These are phyloP conservation scores for Chloroceryle inda DNA, from an alignment of 2,797 vertebrate species.

Conservation along the genomic window DNA sequence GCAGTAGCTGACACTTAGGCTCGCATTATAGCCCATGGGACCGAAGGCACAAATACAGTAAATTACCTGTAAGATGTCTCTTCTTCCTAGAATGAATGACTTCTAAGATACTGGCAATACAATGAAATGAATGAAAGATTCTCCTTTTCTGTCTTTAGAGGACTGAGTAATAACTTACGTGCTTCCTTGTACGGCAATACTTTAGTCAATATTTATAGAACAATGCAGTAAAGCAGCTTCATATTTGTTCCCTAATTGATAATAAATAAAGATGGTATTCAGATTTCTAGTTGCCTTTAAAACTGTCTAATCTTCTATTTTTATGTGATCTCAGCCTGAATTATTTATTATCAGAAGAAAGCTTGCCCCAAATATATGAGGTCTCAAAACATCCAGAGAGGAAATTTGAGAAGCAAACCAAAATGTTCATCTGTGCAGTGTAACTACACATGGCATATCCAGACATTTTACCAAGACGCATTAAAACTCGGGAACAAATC, in stretches of 20 bases:
- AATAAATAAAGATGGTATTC: constrained; percentile 52
- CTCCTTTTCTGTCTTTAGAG: constrained; percentile 34
- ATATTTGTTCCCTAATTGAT: constrained; percentile 44
- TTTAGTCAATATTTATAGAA: constrained; percentile 70
- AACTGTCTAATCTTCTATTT: constrained; percentile 32
- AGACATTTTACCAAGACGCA: neutral
- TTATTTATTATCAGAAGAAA: constrained; percentile 15
- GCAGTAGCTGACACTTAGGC: constrained; percentile 38
- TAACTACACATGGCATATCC: neutral
- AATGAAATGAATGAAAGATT: constrained; percentile 51
- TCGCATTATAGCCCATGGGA: constrained; percentile 31
- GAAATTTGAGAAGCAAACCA: neutral
- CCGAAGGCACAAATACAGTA: constrained; percentile 45
- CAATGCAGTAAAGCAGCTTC: constrained; percentile 29
- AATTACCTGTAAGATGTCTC: constrained; percentile 30
- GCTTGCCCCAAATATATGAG: neutral
- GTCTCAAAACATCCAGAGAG: neutral
- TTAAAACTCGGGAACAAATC: neutral
- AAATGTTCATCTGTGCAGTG: neutral
- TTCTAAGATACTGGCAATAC: constrained; percentile 19
- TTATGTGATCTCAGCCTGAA: neutral
- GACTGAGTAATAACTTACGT: constrained; percentile 38
- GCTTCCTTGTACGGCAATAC: constrained; percentile 21
- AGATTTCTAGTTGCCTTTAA: constrained; percentile 50
- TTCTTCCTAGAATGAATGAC: constrained; percentile 19